Base-by-base conservation (phyloP, 2,888 invertebrate genomes). In the Mimas tiliae region DNA sequence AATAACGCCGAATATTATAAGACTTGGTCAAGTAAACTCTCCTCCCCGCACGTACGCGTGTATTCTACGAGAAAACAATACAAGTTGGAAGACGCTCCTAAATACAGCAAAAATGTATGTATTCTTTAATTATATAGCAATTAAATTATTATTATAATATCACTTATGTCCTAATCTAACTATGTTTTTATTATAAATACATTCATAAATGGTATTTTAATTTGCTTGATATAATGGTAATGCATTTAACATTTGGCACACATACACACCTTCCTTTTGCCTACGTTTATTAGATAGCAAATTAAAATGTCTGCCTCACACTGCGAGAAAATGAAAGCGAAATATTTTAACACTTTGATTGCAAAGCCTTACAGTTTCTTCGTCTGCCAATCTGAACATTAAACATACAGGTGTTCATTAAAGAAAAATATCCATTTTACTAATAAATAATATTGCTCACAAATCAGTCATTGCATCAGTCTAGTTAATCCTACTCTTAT, bases 11-110 rank as follows among this genome's bases (percentile, higher is more conserved):
- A 51, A 4, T 11, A 0, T 33, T 33, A 33, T 7, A 33, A 14
- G 4, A 52, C 52, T 48, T 64, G 48, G 63, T 68, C 62, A 69
- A 73, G 64, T 66, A 58, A 79, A 78, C 71, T 80, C 80, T 77
- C 79, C 79, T 74, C 84, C 82, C 76, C 81, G 70, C 76, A 72
- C 79, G 64, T 72, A 80, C 74, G 68, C 77, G 74, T 80, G 69
- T 84, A 82, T 73, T 80, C 88, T 90, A 90, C 86, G 81, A 89
- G 85, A 86, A 89, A 90, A 85, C 82, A 85, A 90, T 88, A 88
- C 72, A 83, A 90, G 91, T 88, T 93, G 93, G 93, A 93, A 93
- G 93, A 93, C 93, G 93, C 92, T 86, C 83, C 90, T 92, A 93
- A 91, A 90, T 91, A 93, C 91, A 93, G 92, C 93, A 91, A 89